phyloP scores from a whole-genome alignment of 2,888 invertebrate genomes.

The Dromius quadrimaculatus region DNA sequence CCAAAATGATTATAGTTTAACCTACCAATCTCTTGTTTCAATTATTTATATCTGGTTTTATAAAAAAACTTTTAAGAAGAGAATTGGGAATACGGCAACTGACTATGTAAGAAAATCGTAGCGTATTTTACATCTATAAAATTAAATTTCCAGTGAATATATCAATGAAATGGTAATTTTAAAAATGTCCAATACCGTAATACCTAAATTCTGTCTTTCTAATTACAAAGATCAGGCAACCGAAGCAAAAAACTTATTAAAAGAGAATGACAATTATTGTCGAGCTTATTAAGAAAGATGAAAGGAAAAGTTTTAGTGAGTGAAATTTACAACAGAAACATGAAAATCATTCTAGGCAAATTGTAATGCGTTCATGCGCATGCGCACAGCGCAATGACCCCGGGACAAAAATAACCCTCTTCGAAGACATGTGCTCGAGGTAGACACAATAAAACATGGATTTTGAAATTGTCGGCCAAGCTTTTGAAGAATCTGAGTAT shows the following conservation, averaged over 20 bases:
- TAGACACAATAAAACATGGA: conserved; percentile 25
- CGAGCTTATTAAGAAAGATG: conserved; percentile 17
- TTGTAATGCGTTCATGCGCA: background rate
- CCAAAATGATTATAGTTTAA: too few species aligned
- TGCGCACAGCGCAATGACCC: conserved; percentile 22
- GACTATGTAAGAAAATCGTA: too few species aligned
- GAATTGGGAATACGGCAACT: too few species aligned
- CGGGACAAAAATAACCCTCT: conserved; percentile 24
- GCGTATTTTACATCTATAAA: too few species aligned
- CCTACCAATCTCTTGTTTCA: too few species aligned
- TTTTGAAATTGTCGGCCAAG: conserved; percentile 7
- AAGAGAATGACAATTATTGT: conserved; percentile 15
- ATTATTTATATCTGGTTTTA: too few species aligned
- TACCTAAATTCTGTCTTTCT: too few species aligned
- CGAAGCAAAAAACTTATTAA: background rate
- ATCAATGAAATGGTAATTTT: too few species aligned
- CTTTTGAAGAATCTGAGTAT: background rate
- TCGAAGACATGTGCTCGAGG: conserved; percentile 2
- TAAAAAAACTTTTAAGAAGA: too few species aligned
- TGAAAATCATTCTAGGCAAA: too few species aligned
- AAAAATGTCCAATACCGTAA: too few species aligned
- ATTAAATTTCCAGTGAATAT: too few species aligned
- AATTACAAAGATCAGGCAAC: conserved; percentile 9
- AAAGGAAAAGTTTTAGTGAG: conserved; percentile 20
- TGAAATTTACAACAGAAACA: background rate